These are phyloP conservation scores for Martes martes DNA, from an alignment of 2,113 vertebrate species.

Conservation along the genomic window DNA sequence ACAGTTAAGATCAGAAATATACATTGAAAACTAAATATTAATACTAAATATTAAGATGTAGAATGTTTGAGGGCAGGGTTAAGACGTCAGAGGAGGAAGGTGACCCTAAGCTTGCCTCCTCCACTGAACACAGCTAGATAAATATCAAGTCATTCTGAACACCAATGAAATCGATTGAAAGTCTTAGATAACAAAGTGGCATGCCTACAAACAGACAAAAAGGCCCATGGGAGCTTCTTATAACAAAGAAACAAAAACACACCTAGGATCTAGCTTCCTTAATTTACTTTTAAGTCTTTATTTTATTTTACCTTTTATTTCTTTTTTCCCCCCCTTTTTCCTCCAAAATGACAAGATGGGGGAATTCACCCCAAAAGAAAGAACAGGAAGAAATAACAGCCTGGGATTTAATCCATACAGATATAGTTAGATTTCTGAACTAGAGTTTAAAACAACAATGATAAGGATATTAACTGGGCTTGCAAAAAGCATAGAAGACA, in stretches of 20 bases:
- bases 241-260: not conserved
- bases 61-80: not conserved
- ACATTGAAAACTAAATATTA: not conserved
- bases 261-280: not conserved
- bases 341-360: not conserved
- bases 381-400: not conserved
- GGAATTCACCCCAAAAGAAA: not conserved
- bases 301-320: not conserved
- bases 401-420: not conserved
- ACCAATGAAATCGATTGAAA: not conserved
- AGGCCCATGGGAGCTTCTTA: not conserved
- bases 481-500: not conserved
- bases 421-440: not conserved
- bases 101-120: not conserved
- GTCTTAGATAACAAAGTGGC: not conserved
- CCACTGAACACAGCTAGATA: not conserved
- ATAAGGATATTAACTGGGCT: not conserved
- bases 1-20: not conserved
- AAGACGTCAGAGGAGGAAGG: not conserved
- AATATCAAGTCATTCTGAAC: not conserved
- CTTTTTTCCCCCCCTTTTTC: not conserved
- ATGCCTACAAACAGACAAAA: not conserved
- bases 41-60: not conserved
- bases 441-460: not conserved
- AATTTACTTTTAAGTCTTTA: not conserved